Evolutionary conservation across 2,797 vertebrate genomes (phyloP).

Genomic region (Lepilemur ruficaudatus): DNA sequence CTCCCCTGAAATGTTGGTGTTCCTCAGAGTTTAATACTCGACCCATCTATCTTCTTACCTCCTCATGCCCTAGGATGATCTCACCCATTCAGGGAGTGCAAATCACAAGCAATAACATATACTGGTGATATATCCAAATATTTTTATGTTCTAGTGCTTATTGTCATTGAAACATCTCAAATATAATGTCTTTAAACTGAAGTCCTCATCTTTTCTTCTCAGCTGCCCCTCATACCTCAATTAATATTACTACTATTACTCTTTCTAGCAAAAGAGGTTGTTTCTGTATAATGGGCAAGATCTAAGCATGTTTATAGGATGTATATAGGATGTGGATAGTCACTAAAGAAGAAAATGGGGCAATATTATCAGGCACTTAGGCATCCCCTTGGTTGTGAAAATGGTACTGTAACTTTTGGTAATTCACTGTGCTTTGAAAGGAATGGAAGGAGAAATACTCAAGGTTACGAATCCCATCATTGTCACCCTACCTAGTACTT

Average conservation of each 20-base stretch:
- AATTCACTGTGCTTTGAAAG: not conserved
- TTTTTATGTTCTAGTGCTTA: not conserved
- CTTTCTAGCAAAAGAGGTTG: not conserved
- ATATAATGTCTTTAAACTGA: not conserved
- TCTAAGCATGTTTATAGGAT: not conserved
- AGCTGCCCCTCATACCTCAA: not conserved
- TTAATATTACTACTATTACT: not conserved
- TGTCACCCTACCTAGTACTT: not conserved
- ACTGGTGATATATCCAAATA: not conserved
- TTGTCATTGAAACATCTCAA: not conserved
- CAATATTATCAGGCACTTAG: not conserved
- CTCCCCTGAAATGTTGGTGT: not conserved
- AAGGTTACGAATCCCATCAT: not conserved
- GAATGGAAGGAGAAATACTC: rapidly evolving
- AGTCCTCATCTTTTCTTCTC: not conserved
- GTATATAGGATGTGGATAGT: not conserved
- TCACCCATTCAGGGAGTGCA: not conserved
- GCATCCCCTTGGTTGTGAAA: not conserved
- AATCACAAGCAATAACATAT: not conserved
- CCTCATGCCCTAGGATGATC: not conserved
- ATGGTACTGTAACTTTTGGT: not conserved
- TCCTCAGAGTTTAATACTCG: not conserved
- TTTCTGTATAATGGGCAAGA: not conserved
- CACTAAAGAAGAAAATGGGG: not conserved
- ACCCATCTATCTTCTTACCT: not conserved